phyloP scores from a whole-genome alignment of 2,113 vertebrate species.

The Microtus ochrogaster region DNA sequence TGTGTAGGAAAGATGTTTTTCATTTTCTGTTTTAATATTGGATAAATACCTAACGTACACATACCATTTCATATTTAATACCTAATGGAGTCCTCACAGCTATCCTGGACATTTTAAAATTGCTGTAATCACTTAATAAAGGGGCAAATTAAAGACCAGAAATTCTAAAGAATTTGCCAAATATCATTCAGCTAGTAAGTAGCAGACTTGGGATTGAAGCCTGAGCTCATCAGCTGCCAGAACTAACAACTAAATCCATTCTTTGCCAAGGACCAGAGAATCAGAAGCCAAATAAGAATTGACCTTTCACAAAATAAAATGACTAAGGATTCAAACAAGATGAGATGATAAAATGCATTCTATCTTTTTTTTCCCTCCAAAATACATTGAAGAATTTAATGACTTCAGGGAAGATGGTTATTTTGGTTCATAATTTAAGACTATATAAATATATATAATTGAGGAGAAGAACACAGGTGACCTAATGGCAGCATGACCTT shows the following conservation, averaged over 20 bases:
- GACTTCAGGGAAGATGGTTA: background rate
- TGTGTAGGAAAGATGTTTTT: background rate
- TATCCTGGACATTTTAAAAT: conserved; percentile 1
- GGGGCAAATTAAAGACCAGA: conserved; percentile 25
- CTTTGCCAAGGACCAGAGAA: background rate
- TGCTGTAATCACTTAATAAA: conserved; percentile 67
- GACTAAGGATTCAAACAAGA: conserved; percentile 15
- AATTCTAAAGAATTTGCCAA: conserved; percentile 59
- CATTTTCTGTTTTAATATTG: conserved; percentile 32
- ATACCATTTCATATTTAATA: background rate
- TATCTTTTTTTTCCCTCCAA: background rate
- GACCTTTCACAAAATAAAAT: conserved; percentile 51
- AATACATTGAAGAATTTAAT: background rate
- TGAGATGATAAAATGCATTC: background rate
- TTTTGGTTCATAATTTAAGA: background rate
- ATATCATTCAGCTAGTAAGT: background rate
- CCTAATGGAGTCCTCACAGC: background rate
- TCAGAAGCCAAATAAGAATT: conserved; percentile 47
- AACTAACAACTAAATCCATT: conserved; percentile 20
- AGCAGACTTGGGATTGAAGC: conserved; percentile 3
- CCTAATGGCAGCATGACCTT: fast-evolving
- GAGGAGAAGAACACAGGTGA: background rate
- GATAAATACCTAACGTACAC: background rate
- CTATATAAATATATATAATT: too few relatives aligned
- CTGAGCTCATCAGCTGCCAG: conserved; percentile 34